Percentiles rank a stretch among this genome's conserved stretches.
Conservation (phyloP, 2,888 invertebrate species). For the Clusia tigrina region DNA sequence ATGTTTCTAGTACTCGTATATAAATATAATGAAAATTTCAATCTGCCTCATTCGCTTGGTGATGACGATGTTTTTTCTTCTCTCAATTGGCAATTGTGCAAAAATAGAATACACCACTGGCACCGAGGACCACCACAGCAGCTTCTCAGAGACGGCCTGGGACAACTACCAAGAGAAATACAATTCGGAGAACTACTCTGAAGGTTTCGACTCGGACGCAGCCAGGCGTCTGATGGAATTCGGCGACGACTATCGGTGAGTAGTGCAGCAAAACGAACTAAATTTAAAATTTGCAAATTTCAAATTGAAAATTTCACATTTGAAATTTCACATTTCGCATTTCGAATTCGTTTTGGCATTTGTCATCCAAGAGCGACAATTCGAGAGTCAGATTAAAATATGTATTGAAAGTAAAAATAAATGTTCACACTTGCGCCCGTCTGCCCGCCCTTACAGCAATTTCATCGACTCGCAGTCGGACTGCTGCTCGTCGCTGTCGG, state of each 20-base stretch:
- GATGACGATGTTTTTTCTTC: no score
- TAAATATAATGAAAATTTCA: no score
- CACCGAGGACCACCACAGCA: slow-evolving; percentile 76
- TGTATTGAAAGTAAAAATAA: no score
- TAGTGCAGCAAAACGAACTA: slow-evolving; percentile 13
- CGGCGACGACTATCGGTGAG: slow-evolving; percentile 84
- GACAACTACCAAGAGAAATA: slow-evolving; percentile 96
- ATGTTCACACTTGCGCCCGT: not conserved
- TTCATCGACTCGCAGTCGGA: slow-evolving; percentile 91
- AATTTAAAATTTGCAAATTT: slow-evolving; percentile 2
- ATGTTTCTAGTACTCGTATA: no score
- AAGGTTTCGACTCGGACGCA: slow-evolving; percentile 84
- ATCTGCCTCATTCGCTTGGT: no score
- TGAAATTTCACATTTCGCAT: not conserved
- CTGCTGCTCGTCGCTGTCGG: slow-evolving; percentile 81
- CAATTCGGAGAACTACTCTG: slow-evolving; percentile 89
- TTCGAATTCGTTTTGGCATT: not conserved
- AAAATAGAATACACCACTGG: slow-evolving; percentile 70
- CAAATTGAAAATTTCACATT: slow-evolving; percentile 1
- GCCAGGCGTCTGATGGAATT: slow-evolving; percentile 84
- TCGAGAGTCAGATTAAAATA: no score
- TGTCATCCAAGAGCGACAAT: no score
- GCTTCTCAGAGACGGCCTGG: slow-evolving; percentile 92
- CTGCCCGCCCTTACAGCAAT: slow-evolving; percentile 65
- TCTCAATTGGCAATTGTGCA: no score